phyloP scores from a whole-genome alignment of 1,140 invertebrate species.

The Drosophila kohkoa region DNA sequence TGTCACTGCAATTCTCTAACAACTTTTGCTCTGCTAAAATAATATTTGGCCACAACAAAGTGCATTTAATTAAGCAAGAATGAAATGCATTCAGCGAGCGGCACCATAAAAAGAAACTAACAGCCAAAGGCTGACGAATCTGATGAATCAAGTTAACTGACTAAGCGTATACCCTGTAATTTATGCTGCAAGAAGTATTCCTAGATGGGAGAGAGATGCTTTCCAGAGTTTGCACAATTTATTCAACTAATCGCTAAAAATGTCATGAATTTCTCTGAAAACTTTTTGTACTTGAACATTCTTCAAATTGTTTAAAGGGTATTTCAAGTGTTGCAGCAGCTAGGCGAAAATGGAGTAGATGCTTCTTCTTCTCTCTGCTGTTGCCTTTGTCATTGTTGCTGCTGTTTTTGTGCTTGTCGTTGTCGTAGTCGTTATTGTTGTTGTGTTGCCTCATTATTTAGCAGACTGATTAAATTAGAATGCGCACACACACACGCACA shows the following conservation, averaged over 20 bases:
- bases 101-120: constrained; percentile 27
- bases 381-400: constrained; percentile 26
- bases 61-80: constrained; percentile 75
- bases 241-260: constrained; percentile 1
- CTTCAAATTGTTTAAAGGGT: constrained; percentile 15
- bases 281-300: not conserved
- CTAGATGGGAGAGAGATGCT: too few species aligned
- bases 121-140: not conserved
- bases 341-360: constrained; percentile 1
- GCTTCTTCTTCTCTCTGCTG: constrained; percentile 19
- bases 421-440: constrained; percentile 14
- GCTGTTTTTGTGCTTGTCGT: not conserved
- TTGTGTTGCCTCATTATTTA: constrained; percentile 74
- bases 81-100: constrained; percentile 47
- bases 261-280: not conserved
- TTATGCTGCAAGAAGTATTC: not conserved
- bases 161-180: constrained; percentile 4
- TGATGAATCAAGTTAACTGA: not conserved
- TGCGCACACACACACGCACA: constrained; percentile 27
- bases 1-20: constrained; percentile 36
- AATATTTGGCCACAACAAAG: constrained; percentile 73
- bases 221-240: not conserved
- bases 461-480: constrained; percentile 78
- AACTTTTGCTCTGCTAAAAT: constrained; percentile 65
- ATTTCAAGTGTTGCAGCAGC: constrained; percentile 28